Evolutionary conservation across 2,797 vertebrate genomes (phyloP).

Genomic region (Acanthis flammea): DNA sequence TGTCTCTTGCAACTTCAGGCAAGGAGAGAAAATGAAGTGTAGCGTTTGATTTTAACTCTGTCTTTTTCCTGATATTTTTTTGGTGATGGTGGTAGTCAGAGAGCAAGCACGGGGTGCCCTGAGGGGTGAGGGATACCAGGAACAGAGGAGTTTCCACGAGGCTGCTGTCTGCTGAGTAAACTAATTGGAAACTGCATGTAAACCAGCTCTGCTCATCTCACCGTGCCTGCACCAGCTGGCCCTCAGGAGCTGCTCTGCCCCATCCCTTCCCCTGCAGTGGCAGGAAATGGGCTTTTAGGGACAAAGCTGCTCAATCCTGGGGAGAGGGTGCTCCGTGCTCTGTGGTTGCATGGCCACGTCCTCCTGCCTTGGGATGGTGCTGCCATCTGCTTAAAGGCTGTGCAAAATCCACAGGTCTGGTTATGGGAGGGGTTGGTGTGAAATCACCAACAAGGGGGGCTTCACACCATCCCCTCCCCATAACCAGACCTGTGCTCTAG

Average conservation of each 20-base stretch:
- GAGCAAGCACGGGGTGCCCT: background rate
- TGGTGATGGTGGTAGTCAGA: background rate
- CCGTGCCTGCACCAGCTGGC: background rate
- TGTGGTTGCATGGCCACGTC: accelerated
- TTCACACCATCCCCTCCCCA: no score
- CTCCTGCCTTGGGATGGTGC: accelerated
- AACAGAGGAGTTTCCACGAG: background rate
- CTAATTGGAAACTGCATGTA: background rate
- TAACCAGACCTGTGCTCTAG: background rate
- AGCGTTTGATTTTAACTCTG: background rate
- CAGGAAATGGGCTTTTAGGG: background rate
- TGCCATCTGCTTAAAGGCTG: background rate
- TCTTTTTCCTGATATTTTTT: background rate
- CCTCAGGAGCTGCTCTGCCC: background rate
- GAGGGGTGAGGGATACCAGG: background rate
- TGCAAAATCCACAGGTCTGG: background rate
- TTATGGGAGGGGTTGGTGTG: background rate
- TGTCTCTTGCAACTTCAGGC: background rate
- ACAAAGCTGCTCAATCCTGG: background rate
- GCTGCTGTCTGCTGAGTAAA: background rate
- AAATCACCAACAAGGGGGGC: background rate
- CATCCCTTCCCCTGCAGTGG: accelerated
- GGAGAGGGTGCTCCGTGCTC: background rate
- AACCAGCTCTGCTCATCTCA: background rate
- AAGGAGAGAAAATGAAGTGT: background rate